Evolutionary conservation across 2,888 invertebrate genomes (phyloP).

Genomic region (Drosophila kokeensis): DNA sequence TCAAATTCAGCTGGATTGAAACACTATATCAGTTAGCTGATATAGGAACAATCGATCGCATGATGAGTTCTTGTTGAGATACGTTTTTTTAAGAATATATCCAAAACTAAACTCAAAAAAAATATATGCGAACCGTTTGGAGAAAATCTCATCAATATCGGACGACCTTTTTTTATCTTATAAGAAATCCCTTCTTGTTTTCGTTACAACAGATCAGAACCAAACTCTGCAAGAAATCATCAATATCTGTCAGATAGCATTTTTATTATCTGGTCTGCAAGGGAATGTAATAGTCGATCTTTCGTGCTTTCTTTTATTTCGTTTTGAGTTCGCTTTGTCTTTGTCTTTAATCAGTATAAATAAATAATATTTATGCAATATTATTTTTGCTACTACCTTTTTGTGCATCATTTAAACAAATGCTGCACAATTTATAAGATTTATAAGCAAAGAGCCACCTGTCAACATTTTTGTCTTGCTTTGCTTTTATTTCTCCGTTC

Average conservation of each 20-base stretch:
- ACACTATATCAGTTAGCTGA: background rate
- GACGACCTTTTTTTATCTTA: background rate
- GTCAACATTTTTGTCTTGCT: conserved; percentile 39
- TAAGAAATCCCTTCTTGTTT: background rate
- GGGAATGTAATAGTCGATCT: background rate
- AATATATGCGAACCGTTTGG: background rate
- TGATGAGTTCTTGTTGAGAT: background rate
- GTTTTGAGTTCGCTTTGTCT: conserved; percentile 4
- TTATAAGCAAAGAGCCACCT: conserved; percentile 46
- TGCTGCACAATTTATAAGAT: conserved; percentile 58
- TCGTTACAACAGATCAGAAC: background rate
- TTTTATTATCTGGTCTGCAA: background rate
- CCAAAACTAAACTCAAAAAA: background rate
- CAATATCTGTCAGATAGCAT: background rate
- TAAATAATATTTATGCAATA: conserved; percentile 6
- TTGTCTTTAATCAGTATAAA: conserved; percentile 20
- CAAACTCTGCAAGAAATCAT: background rate
- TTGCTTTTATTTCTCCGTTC: background rate
- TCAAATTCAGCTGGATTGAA: background rate
- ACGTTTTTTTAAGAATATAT: too few relatives aligned
- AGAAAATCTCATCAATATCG: background rate
- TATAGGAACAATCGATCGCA: background rate
- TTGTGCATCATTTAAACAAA: conserved; percentile 35
- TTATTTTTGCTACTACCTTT: conserved; percentile 11
- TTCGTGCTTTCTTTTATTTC: background rate